phyloP scores from a whole-genome alignment of 2,888 invertebrate species.

The Dryobota labecula region DNA sequence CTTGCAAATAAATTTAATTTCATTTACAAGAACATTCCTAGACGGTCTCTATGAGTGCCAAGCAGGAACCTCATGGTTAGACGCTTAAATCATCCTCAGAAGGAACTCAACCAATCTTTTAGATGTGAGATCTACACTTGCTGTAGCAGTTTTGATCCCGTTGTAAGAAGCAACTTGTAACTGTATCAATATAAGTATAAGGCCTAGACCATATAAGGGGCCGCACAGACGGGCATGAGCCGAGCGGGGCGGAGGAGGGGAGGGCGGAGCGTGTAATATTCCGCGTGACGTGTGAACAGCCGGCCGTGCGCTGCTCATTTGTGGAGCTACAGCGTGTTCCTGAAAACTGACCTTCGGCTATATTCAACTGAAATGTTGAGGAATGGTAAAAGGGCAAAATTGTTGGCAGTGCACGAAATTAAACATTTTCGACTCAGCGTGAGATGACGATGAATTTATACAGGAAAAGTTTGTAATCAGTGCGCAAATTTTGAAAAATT shows the following conservation, averaged over 20 bases:
- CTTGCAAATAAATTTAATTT: too few species aligned
- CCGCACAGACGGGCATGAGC: slow-evolving; percentile 12
- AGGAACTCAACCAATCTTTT: neutral
- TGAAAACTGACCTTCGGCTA: neutral
- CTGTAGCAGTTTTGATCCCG: neutral
- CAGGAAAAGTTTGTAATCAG: too few species aligned
- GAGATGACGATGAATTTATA: neutral
- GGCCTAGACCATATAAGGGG: slow-evolving; percentile 19
- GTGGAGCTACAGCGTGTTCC: slow-evolving; percentile 75
- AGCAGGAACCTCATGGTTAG: too few species aligned
- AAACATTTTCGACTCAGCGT: neutral
- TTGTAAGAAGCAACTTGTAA: neutral
- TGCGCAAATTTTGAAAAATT: too few species aligned
- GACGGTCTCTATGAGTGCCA: too few species aligned
- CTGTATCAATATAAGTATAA: slow-evolving; percentile 17
- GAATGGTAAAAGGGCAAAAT: neutral
- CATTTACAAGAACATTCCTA: too few species aligned
- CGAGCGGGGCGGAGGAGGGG: neutral
- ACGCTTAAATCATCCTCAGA: neutral
- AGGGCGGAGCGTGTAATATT: slow-evolving; percentile 42
- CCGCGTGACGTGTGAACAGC: slow-evolving; percentile 79
- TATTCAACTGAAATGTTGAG: neutral
- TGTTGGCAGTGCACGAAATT: neutral
- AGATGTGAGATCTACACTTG: neutral
- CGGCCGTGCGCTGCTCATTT: slow-evolving; percentile 83